Evolutionary conservation across 2,888 invertebrate genomes (phyloP).

Genomic region (Pristionchus fissidentatus): DNA sequence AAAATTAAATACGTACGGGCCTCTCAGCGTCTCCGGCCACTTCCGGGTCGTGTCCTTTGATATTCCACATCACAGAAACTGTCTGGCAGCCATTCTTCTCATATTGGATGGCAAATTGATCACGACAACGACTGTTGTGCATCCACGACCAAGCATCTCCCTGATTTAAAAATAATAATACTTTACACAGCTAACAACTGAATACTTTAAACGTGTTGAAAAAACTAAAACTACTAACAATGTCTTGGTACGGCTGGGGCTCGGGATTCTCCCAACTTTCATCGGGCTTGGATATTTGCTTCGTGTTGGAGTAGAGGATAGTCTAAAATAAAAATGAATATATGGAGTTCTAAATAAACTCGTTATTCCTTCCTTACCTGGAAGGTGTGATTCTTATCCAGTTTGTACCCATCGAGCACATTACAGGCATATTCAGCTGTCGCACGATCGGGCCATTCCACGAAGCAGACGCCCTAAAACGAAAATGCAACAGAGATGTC

Average conservation of each 20-base stretch:
- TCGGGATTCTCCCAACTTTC: constrained; percentile 93
- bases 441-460: constrained; percentile 67
- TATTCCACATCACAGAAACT: constrained; percentile 61
- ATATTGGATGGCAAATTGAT: constrained; percentile 92
- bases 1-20: not conserved
- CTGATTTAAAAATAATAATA: constrained; percentile 77
- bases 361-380: no score
- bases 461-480: constrained; percentile 68
- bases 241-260: constrained; percentile 87
- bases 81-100: constrained; percentile 81
- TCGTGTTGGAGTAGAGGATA: constrained; percentile 58
- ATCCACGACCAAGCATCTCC: constrained; percentile 93
- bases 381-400: constrained; percentile 96
- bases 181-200: not conserved
- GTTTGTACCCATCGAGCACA: constrained; percentile 89
- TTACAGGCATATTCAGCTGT: constrained; percentile 85
- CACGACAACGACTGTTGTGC: constrained; percentile 93
- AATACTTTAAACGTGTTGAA: not conserved
- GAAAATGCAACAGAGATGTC: not conserved
- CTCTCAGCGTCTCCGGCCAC: constrained; percentile 50
- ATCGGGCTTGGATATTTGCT: constrained; percentile 87
- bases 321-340: constrained; percentile 5
- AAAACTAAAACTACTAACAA: constrained; percentile 63
- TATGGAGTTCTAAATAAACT: not conserved
- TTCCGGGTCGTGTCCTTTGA: constrained; percentile 60